phyloP scores from a whole-genome alignment of 2,888 invertebrate species.

The Chymomyza fuscimana region DNA sequence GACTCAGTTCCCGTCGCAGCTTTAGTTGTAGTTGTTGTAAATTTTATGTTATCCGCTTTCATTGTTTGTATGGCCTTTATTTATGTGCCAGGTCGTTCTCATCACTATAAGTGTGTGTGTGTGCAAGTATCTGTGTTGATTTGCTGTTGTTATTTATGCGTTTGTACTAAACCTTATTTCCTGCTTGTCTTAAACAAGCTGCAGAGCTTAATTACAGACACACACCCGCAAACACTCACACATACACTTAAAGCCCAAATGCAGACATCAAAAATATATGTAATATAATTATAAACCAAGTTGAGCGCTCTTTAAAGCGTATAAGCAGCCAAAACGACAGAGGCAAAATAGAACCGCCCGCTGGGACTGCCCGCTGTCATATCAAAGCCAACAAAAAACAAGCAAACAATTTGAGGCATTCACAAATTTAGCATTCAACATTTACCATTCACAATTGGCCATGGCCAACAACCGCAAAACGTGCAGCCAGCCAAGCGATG shows the following conservation, averaged over 20 bases:
- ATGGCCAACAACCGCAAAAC: constrained; percentile 61
- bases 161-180: constrained; percentile 70
- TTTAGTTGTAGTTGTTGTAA: constrained; percentile 55
- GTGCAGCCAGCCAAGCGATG: constrained; percentile 39
- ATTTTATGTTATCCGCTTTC: constrained; percentile 72
- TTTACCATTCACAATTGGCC: neutral
- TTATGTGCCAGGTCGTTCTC: constrained; percentile 48
- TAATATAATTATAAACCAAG: neutral
- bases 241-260: neutral
- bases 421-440: neutral
- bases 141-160: constrained; percentile 65
- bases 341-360: constrained; percentile 48
- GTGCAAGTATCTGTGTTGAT: constrained; percentile 27
- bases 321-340: constrained; percentile 45
- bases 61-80: constrained; percentile 67
- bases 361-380: constrained; percentile 68
- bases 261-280: neutral
- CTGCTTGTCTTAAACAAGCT: constrained; percentile 72
- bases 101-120: neutral
- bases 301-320: constrained; percentile 46
- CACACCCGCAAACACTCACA: neutral
- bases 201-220: constrained; percentile 69
- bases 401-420: constrained; percentile 67
- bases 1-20: constrained; percentile 41
- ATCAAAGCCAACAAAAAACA: constrained; percentile 60